Percentiles rank a stretch among this genome's conserved stretches.
phyloP scores from a whole-genome alignment of 2,888 invertebrate genomes.

The Tipula confusa region DNA sequence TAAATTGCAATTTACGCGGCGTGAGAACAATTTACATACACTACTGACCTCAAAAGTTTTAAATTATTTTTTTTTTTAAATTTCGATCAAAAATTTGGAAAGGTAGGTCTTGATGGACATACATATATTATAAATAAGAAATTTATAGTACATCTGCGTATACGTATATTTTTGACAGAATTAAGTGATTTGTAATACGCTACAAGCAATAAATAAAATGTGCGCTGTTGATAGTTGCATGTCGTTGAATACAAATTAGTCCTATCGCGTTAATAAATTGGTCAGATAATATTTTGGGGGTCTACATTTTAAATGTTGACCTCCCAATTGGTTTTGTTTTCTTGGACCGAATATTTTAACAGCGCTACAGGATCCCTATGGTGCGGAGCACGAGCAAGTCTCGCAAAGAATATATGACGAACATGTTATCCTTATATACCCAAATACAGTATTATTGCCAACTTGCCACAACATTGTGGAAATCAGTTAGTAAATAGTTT shows the following conservation, averaged over 20 bases:
- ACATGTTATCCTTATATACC: too few species aligned
- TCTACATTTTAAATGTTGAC: too few species aligned
- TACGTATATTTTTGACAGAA: background rate
- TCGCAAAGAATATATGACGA: too few species aligned
- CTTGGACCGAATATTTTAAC: too few species aligned
- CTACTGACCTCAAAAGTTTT: constrained; percentile 20
- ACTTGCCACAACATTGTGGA: too few species aligned
- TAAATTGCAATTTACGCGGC: background rate
- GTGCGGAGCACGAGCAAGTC: too few species aligned
- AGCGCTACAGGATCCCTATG: too few species aligned
- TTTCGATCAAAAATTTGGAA: background rate
- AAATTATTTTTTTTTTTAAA: background rate
- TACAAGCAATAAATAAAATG: background rate
- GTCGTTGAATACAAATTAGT: background rate
- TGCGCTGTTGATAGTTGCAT: background rate
- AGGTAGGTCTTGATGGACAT: background rate
- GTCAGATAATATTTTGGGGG: too few species aligned
- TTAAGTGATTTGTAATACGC: background rate
- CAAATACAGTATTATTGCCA: too few species aligned
- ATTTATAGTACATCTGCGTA: background rate
- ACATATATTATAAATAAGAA: background rate
- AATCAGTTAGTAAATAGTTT: too few species aligned
- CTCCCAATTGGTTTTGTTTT: too few species aligned
- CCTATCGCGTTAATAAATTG: too few species aligned
- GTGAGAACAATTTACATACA: background rate